Evolutionary conservation across 2,888 invertebrate genomes (phyloP), one percentile per base, ranked within the genome.

Genomic region (Thymelicus acteon): DNA sequence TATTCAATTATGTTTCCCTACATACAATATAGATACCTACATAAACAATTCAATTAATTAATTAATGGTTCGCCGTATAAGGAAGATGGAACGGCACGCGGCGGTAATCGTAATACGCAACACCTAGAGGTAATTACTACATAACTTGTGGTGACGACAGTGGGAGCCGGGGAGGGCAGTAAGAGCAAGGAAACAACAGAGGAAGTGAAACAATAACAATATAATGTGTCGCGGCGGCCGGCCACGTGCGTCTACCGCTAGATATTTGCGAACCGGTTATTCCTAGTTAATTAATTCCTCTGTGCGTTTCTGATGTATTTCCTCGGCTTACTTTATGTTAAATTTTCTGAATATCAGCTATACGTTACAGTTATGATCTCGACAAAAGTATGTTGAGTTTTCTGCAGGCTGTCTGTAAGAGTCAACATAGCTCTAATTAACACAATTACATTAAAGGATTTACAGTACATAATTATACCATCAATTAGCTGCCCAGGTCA

Each of bases 251-350:
- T 60, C 44, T 8, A 15, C 44, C 6, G 6, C 10, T n/a, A 37
- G 13, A 1, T 49, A 62, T 40, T 37, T 60, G 62, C n/a, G 13
- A 48, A 24, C 62, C 31, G 62, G 62, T n/a, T 62, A 62, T 49
- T 62, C 62, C 62, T 62, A 62, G 8, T 24, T 13, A 60, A 60
- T 24, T 13, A 60, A 60, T 60, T 40, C 7, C 60, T 19, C 7
- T 15, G 49, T 8, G 19, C 49, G 3, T 6, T 52, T 19, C 7
- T 15, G 2, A 52, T 19, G 15, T 52, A 52, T 52, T 15, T 52
- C 49, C 49, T 52, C n/a, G 15, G 15, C 52, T 12, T 44, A 4
- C 8, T 44, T 44, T 44, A 44, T 10, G 12, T 44, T 44, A 12
- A 0, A 44, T 44, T 44, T 44, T 12, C 10, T 44, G 7, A 44